Base-by-base conservation (phyloP, 1,140 invertebrate species). In the Aporrectodea caliginosa region DNA sequence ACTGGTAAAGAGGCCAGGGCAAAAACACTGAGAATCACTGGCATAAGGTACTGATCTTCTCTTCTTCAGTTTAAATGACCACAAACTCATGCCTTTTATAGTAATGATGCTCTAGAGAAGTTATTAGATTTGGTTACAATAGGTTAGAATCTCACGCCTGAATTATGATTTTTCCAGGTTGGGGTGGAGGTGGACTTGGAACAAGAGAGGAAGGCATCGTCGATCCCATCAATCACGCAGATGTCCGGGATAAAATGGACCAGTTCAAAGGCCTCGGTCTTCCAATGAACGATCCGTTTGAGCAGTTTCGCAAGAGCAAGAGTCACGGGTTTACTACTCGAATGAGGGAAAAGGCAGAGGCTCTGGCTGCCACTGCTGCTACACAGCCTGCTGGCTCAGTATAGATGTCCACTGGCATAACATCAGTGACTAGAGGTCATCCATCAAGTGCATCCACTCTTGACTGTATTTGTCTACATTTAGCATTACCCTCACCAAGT, bases 271-370 rank as follows among this genome's bases (percentile, higher is more conserved):
- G 95, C 82, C 92, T 98, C 72, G 96, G 96, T 69, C 83, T 89
- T n/a, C 83, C 85, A 72, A 92, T 94, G 78, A 95, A 93, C 86
- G 89, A 96, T 79, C 96, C 96, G 0, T 99, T 97, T 86, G 97
- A 98, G 89, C 95, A 95, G 86, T 98, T 98, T 89, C 91, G 97
- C 78, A 98, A 98, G 89, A 97, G 93, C 86, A 98, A 97, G 90
- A 95, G 95, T 73, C 94, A 96, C 84, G 95, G 95, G 72, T 98
- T 98, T 89, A 97, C 98, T 78, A 95, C 94, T 78, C 91, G 96
- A 84, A 98, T 98, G 95, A 95, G 95, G 87, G 94, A 94, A 31
- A 91, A 95, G 86, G 94, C 94, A 27, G 93, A 97, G 82, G 94
- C 96, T 74, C 83, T 82, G 72, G 30, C 68, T 1, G 27, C 30